Conservation (phyloP, 2,113 vertebrate genomes). For the Ptychochromis oligacanthus region DNA sequence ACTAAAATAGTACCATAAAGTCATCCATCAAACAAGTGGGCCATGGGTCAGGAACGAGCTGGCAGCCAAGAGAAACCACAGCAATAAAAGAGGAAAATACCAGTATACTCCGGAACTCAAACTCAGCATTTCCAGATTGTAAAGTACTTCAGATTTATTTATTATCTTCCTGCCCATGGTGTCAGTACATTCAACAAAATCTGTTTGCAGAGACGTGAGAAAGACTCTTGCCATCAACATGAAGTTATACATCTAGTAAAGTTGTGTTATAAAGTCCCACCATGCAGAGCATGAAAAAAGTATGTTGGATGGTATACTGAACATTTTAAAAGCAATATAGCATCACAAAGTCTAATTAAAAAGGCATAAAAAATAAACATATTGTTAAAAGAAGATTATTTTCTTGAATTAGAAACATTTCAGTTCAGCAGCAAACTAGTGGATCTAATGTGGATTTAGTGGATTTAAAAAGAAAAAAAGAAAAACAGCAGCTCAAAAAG, state of each 20-base stretch:
- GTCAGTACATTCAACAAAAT: background rate
- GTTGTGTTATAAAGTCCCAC: background rate
- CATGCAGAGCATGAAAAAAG: background rate
- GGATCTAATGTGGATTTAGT: too few species aligned
- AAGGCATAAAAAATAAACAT: background rate
- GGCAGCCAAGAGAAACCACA: constrained; percentile 34
- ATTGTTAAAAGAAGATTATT: background rate
- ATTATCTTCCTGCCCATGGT: background rate
- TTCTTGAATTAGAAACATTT: background rate
- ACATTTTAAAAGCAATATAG: background rate
- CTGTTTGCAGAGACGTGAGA: background rate
- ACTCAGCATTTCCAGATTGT: constrained; percentile 1
- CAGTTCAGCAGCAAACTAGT: background rate
- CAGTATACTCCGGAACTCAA: constrained; percentile 31
- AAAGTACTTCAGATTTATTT: background rate
- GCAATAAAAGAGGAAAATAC: constrained; percentile 39
- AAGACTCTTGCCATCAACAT: background rate
- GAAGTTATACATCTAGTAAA: background rate
- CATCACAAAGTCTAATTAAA: background rate
- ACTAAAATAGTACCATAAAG: constrained; percentile 80
- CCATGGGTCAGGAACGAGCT: constrained; percentile 55
- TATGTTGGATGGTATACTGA: background rate
- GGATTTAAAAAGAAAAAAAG: too few species aligned
- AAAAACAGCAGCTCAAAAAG: too few species aligned
- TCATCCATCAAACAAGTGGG: constrained; percentile 73